Evolutionary conservation across 1,140 invertebrate species (phyloP), one percentile per base, ranked within the genome.

Genomic region (Plectrocnemia conspersa): DNA sequence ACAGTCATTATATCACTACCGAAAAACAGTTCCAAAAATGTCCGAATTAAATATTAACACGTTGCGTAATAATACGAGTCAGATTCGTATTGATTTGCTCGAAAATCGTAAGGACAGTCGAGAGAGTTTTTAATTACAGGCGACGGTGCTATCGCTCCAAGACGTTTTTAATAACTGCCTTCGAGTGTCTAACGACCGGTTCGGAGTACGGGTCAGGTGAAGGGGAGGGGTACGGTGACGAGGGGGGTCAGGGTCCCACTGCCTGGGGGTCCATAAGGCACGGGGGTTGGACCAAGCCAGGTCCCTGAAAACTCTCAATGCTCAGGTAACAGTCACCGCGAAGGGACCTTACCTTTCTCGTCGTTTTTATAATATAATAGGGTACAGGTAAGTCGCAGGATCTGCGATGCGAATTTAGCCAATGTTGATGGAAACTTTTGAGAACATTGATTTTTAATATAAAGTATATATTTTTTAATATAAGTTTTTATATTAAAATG

Each of bases 131-230:
- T 75, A 75, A 75, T 75, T 75, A 75, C 71, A 73, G 73, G 69
- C 71, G 70, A 68, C 66, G 64, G 69, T 68, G 70, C 71, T 68
- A 65, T 74, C 73, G 64, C 73, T 72, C 66, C 73, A 70, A 76
- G 73, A 74, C 71, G 73, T 74, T 76, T 76, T 76, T 76, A 76
- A 76, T 76, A 76, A 76, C 74, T 76, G 74, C 69, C 73, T 76
- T 73, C 64, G 71, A 62, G 66, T 70, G 35, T 67, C 70, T 75
- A 75, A 75, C 73, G 68, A 74, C 70, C 71, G 73, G 70, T 72
- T 73, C 50, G 45, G 41, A 6, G 22, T 6, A 47, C n/a, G 70
- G 71, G 66, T 68, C 70, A 68, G 71, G 66, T 61, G 66, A 67
- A 68, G 68, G 58, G 61, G 61, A 60, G 59, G 62, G 65, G 64